Evolutionary conservation across 2,888 invertebrate genomes (phyloP), one percentile per base, ranked within the genome.

Genomic region (Leucophora obtusa): DNA sequence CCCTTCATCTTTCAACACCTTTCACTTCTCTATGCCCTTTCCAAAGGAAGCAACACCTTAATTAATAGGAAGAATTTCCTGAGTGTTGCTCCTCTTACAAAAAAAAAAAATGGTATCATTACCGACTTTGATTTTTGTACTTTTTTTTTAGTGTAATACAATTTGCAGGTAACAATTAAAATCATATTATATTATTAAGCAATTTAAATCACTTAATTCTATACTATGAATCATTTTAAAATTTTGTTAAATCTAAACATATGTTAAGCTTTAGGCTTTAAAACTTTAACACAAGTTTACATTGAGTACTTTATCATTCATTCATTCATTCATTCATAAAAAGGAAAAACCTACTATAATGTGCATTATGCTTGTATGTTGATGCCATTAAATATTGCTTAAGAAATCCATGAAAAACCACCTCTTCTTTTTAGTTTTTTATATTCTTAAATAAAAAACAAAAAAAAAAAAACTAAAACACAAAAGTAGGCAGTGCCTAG

Each of bases 401-500:
- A 66, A 59, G 60, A 76, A 68, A 77, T 38, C 69, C 73, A 73
- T 73, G 77, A 53, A 73, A 69, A 43, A 73, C 77, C 73, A 74
- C 73, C 81, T 77, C 77, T 74, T 80, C 80, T 75, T 71, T 50
- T 50, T 50, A n/a, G 43, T 1, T 38, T 38, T 38, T 38, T 47
- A n/a, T 47, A 7, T n/a, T 47, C 38, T 28, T 21, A 21, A 35
- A n/a, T n/a, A 18, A 72, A 21, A 18, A 33, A 58, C 14, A 47
- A 56, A 51, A 62, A 35, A n/a, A 50, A 24, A 24, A n/a, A 24
- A 54, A 53, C 38, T 24, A 54, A 65, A 76, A 78, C 77, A 78
- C 72, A 73, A 81, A 77, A 81, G 69, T 62, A 81, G 81, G 81
- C 70, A 66, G 77, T 77, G 71, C 75, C 81, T 66, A 66, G 70